phyloP scores from a whole-genome alignment of 1,140 invertebrate genomes.

The Pachyrhynchus sulphureomaculatus region DNA sequence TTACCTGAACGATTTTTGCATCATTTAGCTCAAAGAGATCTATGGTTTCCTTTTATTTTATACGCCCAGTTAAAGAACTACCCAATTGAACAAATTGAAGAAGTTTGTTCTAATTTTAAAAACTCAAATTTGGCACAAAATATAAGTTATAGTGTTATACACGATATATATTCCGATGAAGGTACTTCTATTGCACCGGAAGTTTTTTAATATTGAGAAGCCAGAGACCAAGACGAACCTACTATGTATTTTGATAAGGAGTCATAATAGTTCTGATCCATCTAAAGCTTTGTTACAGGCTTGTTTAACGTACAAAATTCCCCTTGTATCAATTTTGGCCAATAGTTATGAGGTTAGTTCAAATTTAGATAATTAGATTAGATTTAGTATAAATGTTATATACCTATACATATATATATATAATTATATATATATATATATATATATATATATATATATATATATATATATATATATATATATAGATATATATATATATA shows the following conservation, averaged over 20 bases:
- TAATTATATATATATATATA: too few species aligned
- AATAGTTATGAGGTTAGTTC: slow-evolving; percentile 65
- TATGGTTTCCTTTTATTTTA: slow-evolving; percentile 65
- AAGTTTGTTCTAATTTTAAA: slow-evolving; percentile 55
- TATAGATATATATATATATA: too few species aligned
- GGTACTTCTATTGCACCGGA: slow-evolving; percentile 40
- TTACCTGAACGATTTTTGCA: slow-evolving; percentile 59
- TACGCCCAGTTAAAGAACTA: slow-evolving; percentile 65
- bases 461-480: too few species aligned
- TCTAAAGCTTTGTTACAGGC: slow-evolving; percentile 61
- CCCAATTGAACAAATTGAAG: slow-evolving; percentile 59
- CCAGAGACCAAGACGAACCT: slow-evolving; percentile 56
- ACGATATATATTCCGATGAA: slow-evolving; percentile 51
- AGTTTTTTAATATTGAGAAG: slow-evolving; percentile 43
- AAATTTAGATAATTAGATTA: too few species aligned
- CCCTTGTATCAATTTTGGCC: slow-evolving; percentile 63
- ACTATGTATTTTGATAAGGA: slow-evolving; percentile 62
- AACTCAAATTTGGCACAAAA: slow-evolving; percentile 57
- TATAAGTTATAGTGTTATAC: slow-evolving; percentile 56
- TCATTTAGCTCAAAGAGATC: slow-evolving; percentile 57
- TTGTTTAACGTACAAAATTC: slow-evolving; percentile 57
- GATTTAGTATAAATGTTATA: too few species aligned
- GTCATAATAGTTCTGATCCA: slow-evolving; percentile 67
- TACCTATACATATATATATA: too few species aligned
- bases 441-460: too few species aligned